A percentile compares a stretch with the other conserved stretches of the same genome.
Conservation (phyloP, 2,888 invertebrate species). For the Ophraella communa region DNA sequence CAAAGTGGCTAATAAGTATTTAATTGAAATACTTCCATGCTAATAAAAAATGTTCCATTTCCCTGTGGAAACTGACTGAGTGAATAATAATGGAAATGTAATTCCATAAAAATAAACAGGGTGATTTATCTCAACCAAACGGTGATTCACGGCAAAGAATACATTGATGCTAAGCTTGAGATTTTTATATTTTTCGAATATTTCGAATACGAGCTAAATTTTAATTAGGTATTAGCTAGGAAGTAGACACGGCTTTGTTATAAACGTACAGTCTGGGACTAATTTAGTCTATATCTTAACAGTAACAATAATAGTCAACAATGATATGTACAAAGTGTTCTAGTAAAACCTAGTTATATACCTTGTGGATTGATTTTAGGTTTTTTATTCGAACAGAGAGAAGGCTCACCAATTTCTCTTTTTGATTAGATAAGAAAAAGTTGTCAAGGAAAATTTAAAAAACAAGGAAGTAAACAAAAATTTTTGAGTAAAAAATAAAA, state of each 20-base stretch:
- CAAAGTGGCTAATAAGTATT: too few species aligned
- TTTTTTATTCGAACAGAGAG: slow-evolving; percentile 24
- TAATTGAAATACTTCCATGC: background rate
- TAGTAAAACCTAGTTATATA: slow-evolving; percentile 23
- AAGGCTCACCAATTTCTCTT: background rate
- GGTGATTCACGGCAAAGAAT: too few species aligned
- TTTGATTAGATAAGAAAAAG: background rate
- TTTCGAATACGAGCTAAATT: too few species aligned
- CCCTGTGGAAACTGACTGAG: too few species aligned
- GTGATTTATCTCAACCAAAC: too few species aligned
- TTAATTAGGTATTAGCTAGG: background rate
- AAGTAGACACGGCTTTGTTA: background rate
- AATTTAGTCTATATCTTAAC: slow-evolving; percentile 52
- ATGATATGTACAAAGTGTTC: slow-evolving; percentile 58
- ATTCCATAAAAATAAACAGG: background rate
- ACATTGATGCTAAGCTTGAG: too few species aligned
- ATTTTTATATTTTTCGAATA: background rate
- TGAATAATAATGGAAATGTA: too few species aligned
- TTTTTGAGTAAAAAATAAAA: too few species aligned
- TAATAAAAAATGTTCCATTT: background rate
- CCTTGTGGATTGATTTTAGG: slow-evolving; percentile 11
- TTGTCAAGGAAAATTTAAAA: background rate
- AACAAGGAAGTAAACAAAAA: background rate
- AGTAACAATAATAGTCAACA: slow-evolving; percentile 59
- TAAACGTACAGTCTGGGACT: slow-evolving; percentile 51